A percentile compares a stretch with the other conserved stretches of the same genome.
Conservation (phyloP, 1,140 invertebrate genomes). For the Drosophila prosaltans region DNA sequence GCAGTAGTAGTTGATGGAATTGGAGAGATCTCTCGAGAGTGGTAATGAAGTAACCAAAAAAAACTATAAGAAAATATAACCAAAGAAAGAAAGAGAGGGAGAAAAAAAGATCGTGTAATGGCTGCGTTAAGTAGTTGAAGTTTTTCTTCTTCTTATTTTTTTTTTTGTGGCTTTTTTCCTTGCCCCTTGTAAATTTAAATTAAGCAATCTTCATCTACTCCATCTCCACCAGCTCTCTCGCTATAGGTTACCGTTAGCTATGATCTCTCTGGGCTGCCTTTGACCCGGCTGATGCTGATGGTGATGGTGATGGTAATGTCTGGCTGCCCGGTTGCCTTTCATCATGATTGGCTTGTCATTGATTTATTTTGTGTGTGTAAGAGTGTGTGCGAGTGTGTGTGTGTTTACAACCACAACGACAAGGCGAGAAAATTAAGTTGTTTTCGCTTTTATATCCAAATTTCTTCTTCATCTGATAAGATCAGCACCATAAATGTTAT, state of each 20-base stretch:
- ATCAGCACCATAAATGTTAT: constrained; percentile 72
- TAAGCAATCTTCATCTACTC: constrained; percentile 51
- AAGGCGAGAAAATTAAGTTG: constrained; percentile 80
- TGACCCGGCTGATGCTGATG: constrained; percentile 51
- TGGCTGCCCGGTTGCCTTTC: constrained; percentile 43
- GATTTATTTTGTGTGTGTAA: constrained; percentile 69
- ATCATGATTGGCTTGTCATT: constrained; percentile 60
- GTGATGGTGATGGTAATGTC: constrained; percentile 26
- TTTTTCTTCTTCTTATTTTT: constrained; percentile 17
- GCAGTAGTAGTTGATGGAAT: constrained; percentile 47
- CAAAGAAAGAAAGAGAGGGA: constrained; percentile 17
- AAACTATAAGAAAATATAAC: constrained; percentile 9
- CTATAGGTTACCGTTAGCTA: constrained; percentile 57
- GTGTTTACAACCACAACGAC: constrained; percentile 15
- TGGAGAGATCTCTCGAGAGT: constrained; percentile 65
- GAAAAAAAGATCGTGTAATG: constrained; percentile 68
- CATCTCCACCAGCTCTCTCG: constrained; percentile 27
- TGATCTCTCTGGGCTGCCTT: constrained; percentile 53
- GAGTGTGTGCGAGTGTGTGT: constrained; percentile 49
- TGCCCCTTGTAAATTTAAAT: constrained; percentile 80
- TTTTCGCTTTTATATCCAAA: constrained; percentile 34
- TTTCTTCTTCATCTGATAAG: constrained; percentile 39
- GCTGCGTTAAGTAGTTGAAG: constrained; percentile 80
- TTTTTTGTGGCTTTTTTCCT: constrained; percentile 21
- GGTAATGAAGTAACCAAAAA: constrained; percentile 76